Percentiles rank a stretch among this genome's conserved stretches.
Evolutionary conservation across 2,888 invertebrate species (phyloP).

Genomic region (Choristoneura rosaceana): DNA sequence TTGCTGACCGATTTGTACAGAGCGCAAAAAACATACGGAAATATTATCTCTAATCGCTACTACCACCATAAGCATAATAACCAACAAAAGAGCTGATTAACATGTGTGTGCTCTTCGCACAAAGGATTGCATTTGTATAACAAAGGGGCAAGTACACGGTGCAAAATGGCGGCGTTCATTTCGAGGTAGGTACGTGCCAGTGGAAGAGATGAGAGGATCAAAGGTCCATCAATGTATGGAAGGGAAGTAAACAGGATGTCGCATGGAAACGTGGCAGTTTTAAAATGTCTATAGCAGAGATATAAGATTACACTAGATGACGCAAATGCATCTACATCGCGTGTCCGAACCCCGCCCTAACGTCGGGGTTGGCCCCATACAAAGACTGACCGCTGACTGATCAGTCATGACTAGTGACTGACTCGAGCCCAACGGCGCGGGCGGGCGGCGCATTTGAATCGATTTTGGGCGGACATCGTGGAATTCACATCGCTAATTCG

Average conservation of each 20-base stretch:
- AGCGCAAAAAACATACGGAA: background rate
- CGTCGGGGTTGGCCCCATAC: too few species aligned
- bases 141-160: background rate
- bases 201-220: background rate
- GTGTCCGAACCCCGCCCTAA: too few species aligned
- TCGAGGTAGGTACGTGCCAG: background rate
- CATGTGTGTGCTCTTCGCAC: background rate
- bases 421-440: too few species aligned
- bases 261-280: background rate
- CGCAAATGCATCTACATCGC: too few species aligned
- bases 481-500: too few species aligned
- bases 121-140: slow-evolving; percentile 2
- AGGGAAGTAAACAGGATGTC: background rate
- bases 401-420: too few species aligned
- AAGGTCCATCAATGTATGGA: background rate
- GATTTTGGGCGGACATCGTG: too few species aligned
- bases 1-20: background rate
- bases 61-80: background rate
- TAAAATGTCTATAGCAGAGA: too few species aligned
- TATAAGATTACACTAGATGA: too few species aligned
- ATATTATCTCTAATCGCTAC: background rate
- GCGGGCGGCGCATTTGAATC: too few species aligned
- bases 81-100: background rate
- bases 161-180: background rate
- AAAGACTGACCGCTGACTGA: too few species aligned